Conservation (phyloP, 2,113 vertebrate genomes). For the Sinocyclocheilus anophthalmus region DNA sequence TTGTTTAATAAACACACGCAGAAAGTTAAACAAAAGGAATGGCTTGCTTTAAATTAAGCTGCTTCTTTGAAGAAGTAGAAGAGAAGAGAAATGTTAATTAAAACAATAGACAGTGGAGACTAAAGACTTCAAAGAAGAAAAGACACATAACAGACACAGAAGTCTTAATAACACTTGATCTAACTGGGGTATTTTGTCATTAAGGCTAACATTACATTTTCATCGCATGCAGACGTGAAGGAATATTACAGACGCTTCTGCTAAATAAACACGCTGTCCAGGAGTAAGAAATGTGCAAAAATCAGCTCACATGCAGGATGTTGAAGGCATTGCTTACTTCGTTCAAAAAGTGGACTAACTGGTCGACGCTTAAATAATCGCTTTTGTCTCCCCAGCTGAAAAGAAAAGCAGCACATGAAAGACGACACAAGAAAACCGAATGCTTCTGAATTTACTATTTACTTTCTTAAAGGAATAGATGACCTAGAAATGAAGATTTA, state of each 20-base stretch:
- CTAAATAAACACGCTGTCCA: background rate
- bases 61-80: background rate
- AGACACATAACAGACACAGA: constrained; percentile 36
- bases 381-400: constrained; percentile 99
- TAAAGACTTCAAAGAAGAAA: constrained; percentile 6
- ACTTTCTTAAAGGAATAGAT: too few relatives aligned
- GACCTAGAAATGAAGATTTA: too few relatives aligned
- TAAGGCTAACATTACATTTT: background rate
- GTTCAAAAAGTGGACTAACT: constrained; percentile 99
- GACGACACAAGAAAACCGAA: background rate
- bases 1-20: constrained; percentile 1
- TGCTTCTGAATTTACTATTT: too few relatives aligned
- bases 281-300: background rate
- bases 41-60: background rate
- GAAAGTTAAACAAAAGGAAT: background rate
- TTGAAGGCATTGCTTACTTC: constrained; percentile 85
- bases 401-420: constrained; percentile 82
- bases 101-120: background rate
- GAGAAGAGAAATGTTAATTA: constrained; percentile 2
- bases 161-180: background rate
- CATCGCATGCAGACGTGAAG: background rate
- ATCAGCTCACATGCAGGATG: constrained; percentile 47
- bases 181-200: background rate
- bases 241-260: background rate
- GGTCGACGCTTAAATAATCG: constrained; percentile 99